Evolutionary conservation across 2,113 vertebrate species (phyloP).

Genomic region (Herpailurus yagouaroundi): DNA sequence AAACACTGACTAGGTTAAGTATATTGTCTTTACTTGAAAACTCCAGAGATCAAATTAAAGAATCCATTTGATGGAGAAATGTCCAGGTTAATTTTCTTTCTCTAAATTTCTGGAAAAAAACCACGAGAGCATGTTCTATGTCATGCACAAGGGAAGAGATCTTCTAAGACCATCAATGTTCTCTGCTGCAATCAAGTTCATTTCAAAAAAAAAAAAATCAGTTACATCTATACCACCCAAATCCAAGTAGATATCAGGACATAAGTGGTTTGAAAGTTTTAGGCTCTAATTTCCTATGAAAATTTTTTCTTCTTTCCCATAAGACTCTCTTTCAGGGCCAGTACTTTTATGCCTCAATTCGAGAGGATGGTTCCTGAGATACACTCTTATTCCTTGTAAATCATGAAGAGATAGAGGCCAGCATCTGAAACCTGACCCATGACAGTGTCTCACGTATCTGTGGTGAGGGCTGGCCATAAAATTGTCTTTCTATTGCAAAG

Average conservation of each 20-base stretch:
- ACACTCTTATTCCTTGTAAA: conserved; percentile 23
- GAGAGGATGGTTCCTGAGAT: neutral
- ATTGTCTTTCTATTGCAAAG: neutral
- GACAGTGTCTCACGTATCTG: neutral
- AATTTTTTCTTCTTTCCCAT: neutral
- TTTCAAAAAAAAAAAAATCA: neutral
- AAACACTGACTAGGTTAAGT: neutral
- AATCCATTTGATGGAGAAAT: conserved; percentile 18
- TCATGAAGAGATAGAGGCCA: neutral
- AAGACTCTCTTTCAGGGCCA: neutral
- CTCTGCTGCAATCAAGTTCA: neutral
- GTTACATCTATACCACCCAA: neutral
- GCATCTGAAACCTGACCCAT: neutral
- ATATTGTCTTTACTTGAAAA: conserved; percentile 47
- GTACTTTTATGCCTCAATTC: conserved; percentile 13
- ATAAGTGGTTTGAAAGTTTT: neutral
- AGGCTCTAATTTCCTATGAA: neutral
- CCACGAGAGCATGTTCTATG: neutral
- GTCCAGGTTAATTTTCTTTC: neutral
- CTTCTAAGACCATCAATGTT: neutral
- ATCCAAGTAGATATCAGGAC: neutral
- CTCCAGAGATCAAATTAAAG: neutral
- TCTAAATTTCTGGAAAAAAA: neutral
- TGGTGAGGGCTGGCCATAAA: neutral
- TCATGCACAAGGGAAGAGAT: neutral